phyloP scores from a whole-genome alignment of 2,888 invertebrate genomes.

The Drosophila macrospina region DNA sequence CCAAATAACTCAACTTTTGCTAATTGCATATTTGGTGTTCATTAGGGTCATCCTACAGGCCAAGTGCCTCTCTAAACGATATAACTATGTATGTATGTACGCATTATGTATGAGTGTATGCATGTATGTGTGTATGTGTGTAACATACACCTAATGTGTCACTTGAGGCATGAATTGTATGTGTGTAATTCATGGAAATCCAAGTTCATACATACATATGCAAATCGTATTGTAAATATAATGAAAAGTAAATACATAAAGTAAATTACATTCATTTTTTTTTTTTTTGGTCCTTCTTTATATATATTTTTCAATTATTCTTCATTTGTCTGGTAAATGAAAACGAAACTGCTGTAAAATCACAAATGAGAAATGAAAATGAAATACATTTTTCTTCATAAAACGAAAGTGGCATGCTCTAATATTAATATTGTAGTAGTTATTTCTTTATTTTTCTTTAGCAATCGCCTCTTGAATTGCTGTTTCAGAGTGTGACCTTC shows the following conservation, averaged over 20 bases:
- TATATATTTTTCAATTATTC: constrained; percentile 39
- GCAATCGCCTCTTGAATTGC: too few species aligned
- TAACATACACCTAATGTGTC: too few species aligned
- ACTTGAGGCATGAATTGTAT: too few species aligned
- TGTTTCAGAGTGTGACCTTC: too few species aligned
- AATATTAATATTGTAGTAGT: background rate
- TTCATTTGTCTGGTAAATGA: constrained; percentile 54
- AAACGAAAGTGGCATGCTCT: constrained; percentile 20
- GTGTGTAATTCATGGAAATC: constrained; percentile 32
- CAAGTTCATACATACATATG: constrained; percentile 33
- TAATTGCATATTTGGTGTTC: constrained; percentile 81
- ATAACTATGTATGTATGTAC: background rate
- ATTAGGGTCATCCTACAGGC: constrained; percentile 65
- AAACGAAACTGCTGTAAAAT: constrained; percentile 38
- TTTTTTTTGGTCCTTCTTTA: background rate
- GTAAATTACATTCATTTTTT: constrained; percentile 40
- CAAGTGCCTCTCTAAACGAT: constrained; percentile 7
- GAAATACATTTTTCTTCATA: background rate
- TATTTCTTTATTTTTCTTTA: too few species aligned
- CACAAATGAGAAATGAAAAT: constrained; percentile 14
- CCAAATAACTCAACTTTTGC: constrained; percentile 73
- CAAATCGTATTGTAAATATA: constrained; percentile 42
- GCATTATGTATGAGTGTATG: background rate
- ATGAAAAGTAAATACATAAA: constrained; percentile 59
- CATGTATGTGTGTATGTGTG: constrained; percentile 26